Evolutionary conservation across 2,113 vertebrate species (phyloP), one percentile per base, ranked within the genome.

Genomic region (Caloenas nicobarica): DNA sequence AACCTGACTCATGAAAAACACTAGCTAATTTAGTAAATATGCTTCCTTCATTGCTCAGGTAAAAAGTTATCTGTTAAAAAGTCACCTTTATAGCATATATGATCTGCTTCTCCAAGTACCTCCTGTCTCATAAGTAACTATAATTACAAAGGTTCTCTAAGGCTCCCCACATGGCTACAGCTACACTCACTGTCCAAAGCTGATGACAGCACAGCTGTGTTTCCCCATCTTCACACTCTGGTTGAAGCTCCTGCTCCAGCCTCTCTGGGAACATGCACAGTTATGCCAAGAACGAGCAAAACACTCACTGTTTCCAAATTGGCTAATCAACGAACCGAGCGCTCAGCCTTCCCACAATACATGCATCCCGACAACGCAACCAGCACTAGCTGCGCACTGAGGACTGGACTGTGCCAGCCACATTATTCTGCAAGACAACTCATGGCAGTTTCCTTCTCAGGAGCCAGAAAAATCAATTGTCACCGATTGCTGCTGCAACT

Each of bases 281-380:
- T 13, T 33, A 76, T 62, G 95, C 93, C 96, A 95, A 93, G 81
- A 90, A 84, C 8, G 54, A 92, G 93, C 70, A 94, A 93, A 96
- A 73, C 56, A 51, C 65, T 93, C 81, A 62, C 51, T 93, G 92
- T 92, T 97, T 97, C 97, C 96, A 96, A 97, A 96, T 21, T 61
- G 91, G 85, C 91, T 95, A 62, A 97, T 94, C 77, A 95, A 88
- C 13, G 16, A 73, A 80, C 71, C 40, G 36, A 93, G 83, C 3
- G 57, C 42, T 83, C 80, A 93, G 70, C 72, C 76, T 70, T 74
- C 58, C 65, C 78, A 60, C 62, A 86, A 81, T 22, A 25, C 60
- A 69, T 1, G 26, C 42, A 77, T 33, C 57, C 68, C 82, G 57
- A 36, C 57, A 26, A 61, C 0, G 33, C 81, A 69, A 72, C 78